Base-by-base conservation (phyloP, 1,140 invertebrate genomes). In the Zeugodacus cucurbitae region DNA sequence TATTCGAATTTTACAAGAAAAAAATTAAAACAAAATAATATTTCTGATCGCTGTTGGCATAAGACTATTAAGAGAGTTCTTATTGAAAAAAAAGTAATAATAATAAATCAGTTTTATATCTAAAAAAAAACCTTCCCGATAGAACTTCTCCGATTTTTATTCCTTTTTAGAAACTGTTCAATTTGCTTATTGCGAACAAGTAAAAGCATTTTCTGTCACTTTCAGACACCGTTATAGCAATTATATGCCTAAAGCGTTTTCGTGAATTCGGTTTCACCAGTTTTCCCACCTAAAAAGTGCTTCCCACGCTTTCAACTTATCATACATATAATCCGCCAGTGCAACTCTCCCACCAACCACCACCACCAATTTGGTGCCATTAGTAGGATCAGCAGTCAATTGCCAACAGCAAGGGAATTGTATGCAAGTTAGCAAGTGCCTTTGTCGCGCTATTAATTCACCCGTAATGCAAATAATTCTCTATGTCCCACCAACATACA, bases 241-340 rank as follows among this genome's bases (percentile, higher is more conserved):
- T 74, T 37, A 37, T 37, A 48, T 1, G 37, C 70, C 37, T 41
- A 41, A 74, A 74, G n/a, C 22, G 5, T n/a, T 29, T 14, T 41
- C 74, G 74, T 37, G 74, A 54, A 82, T 34, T 82, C 26, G 74
- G 37, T 48, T 82, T 82, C 26, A 82, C 44, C 14, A n/a, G 8
- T 48, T 82, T 82, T 82, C n/a, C 41, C 74, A 82, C 41, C 41
- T n/a, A 82, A 48, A 74, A 74, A 54, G 4, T 17, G 6, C 7
- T 82, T 82, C 74, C 74, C 74, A 82, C 74, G 74, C 74, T 82
- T 82, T 82, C 74, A 82, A 82, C 48, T 82, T 48, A 82, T 82
- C 41, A 82, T 82, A 29, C 48, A n/a, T n/a, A n/a, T 48, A 82
- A 82, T 82, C 41, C 74, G 22, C 8, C n/a, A 82, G 34, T n/a